Evolutionary conservation across 1,140 invertebrate genomes (phyloP), one percentile per base, ranked within the genome.

Genomic region (Brachionus rotundiformis): DNA sequence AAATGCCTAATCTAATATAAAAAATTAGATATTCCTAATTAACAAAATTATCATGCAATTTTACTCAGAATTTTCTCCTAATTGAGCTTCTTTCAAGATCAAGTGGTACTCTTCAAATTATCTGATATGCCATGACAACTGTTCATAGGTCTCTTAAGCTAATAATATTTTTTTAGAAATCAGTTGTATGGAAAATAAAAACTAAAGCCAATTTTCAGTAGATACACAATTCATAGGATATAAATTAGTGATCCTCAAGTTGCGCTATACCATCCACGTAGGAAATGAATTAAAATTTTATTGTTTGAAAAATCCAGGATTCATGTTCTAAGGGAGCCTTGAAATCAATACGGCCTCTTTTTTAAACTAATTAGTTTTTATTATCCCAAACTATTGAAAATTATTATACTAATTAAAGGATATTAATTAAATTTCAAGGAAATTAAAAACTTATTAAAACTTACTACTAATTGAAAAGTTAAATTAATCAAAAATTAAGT

Each of bases 371-470:
- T 54, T 54, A 54, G n/a, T 41, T 54, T 54, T 54, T 49, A 19
- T 54, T 54, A n/a, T n/a, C n/a, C n/a, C 47, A n/a, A 54, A 54
- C 16, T 54, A 19, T 19, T 16, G 7, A 25, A 54, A 49, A 54
- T 54, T 25, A 25, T 54, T 54, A 23, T 54, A 54, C 47, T 54
- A 54, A 54, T 54, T 54, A 54, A 54, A 54, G 47, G 47, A 54
- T 54, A 54, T 54, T 54, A 54, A 54, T 54, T 54, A 54, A 19
- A 54, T 54, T n/a, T 19, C 47, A 25, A 54, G 47, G 47, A 54
- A 54, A 54, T 54, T 54, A 54, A 54, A 54, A 54, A 54, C 47
- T 54, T 54, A 54, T 54, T 54, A 54, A 54, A 54, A 54, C 47
- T 54, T 54, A 5, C 16, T 19, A 54, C 16, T 54, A 2, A 7